Percentiles rank a stretch among this genome's conserved stretches.
These are phyloP conservation scores for Heptranchias perlo DNA, from an alignment of 2,113 vertebrate species.

Conservation along the genomic window DNA sequence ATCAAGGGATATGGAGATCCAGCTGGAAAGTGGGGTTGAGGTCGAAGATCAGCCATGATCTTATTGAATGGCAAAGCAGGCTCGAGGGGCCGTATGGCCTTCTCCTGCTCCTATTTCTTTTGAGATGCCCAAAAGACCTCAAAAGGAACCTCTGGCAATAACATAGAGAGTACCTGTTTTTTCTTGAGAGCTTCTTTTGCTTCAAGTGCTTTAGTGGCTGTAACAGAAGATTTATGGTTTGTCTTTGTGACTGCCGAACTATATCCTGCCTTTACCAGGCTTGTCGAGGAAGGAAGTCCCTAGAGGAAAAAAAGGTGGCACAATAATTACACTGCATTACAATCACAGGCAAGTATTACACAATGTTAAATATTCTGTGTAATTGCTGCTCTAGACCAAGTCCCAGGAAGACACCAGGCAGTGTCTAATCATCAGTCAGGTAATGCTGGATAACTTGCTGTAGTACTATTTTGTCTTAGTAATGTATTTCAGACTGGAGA, in stretches of 20 bases:
- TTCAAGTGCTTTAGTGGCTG: slow-evolving; percentile 73
- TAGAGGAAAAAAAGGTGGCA: slow-evolving; percentile 45
- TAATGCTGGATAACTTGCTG: background rate
- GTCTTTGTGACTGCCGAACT: slow-evolving; percentile 68
- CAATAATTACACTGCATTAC: background rate
- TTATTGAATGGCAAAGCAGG: too few species aligned
- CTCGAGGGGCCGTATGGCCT: too few species aligned
- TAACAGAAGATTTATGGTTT: slow-evolving; percentile 67
- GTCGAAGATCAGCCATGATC: too few species aligned
- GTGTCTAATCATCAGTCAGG: background rate
- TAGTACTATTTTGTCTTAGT: background rate
- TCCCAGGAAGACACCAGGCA: too few species aligned
- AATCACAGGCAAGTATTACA: background rate
- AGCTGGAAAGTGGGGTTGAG: too few species aligned
- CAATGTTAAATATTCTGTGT: background rate
- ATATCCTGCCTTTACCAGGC: slow-evolving; percentile 73
- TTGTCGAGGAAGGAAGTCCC: slow-evolving; percentile 57
- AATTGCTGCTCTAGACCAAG: background rate
- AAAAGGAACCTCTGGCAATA: background rate
- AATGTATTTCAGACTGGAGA: background rate
- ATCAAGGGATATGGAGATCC: too few species aligned
- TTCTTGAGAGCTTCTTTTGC: slow-evolving; percentile 86
- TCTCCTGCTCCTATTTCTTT: too few species aligned
- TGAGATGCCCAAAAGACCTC: background rate
- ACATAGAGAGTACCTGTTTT: slow-evolving; percentile 69